Evolutionary conservation across 2,113 vertebrate genomes (phyloP), one percentile per base, ranked within the genome.

Genomic region (Bothrops jararaca): DNA sequence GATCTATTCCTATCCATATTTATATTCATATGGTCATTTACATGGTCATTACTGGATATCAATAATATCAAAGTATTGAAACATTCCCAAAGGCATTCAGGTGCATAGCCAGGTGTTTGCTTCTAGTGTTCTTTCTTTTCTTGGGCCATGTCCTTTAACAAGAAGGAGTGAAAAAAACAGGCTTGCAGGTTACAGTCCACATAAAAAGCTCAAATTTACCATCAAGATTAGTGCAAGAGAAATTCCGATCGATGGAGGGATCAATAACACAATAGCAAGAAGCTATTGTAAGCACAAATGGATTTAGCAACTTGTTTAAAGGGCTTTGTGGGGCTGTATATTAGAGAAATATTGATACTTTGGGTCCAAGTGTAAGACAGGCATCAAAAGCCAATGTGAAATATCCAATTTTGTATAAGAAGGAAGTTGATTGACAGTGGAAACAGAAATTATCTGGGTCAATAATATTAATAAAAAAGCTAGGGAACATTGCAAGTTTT

Each of bases 21-120:
- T 39, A 34, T 39, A 80, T 39, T 80, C 12, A 34, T 34, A 74
- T 39, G 29, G 29, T 64, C 26, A 64, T 13, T 34, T 69, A n/a
- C n/a, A 74, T 34, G n/a, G 13, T 74, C 64, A 74, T 74, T 80
- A 39, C 10, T 39, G 18, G 69, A 80, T 80, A 80, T 80, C 69
- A 80, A 80, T 80, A 80, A 80, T 39, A 80, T 20, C n/a, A 22
- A 80, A 39, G 15, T 93, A 87, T 95, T 96, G 92, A 92, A 80
- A 80, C 15, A 34, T 20, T 80, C 34, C 69, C 34, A 39, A 8
- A 39, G 74, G 7, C 74, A 80, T 80, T 50, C 34, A 80, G 60
- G 9, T 64, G 60, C 60, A 64, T 29, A 64, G 26, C 60, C 60
- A 64, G 34, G 74, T 80, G 34, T 80, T 42, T 80, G 74, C 34